Evolutionary conservation across 2,113 vertebrate genomes (phyloP), one percentile per base, ranked within the genome.

Genomic region (Pelecanoides urinatrix): DNA sequence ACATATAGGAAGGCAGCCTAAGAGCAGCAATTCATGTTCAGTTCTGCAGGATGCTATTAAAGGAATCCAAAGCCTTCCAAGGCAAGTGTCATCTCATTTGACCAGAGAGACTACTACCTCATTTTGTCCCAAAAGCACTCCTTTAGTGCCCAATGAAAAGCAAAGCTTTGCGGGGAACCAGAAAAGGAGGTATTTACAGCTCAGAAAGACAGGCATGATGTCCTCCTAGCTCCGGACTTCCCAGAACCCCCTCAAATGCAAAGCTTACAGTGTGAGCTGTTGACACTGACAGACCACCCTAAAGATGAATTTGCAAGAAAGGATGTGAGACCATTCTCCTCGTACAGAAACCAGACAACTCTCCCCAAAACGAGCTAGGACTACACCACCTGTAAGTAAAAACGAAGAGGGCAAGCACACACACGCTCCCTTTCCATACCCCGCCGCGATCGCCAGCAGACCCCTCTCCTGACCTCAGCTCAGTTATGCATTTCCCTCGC

Each of bases 371-470:
- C 5, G 27, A 29, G 38, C 22, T 11, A 21, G 30, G 27, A 16
- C 73, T 16, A 36, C 44, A 26, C 26, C 30, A 42, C 26, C 47
- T 1, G 6, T 1, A 12, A 25, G 66, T 1, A 3, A 44, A 55
- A 21, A 1, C 2, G 34, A 16, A 11, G 29, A 22, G 22, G 50
- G 17, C 18, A 52, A 21, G 44, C 49, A 4, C 44, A 30, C 16
- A 1, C 16, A 0, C n/a, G 2, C 45, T 17, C 13, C 19, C 53
- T 4, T 10, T 2, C 38, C 61, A 4, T 65, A 13, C 4, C 32
- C 19, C 10, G 27, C n/a, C 18, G 70, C 32, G 40, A 36, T 1
- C 2, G 29, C 52, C 84, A 4, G 2, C 52, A 30, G 61, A 19
- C 32, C 34, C 34, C 15, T 2, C 44, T 47, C 53, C 62, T 2